phyloP scores from a whole-genome alignment of 1,140 invertebrate species.

The Alviniconcha marisindica region DNA sequence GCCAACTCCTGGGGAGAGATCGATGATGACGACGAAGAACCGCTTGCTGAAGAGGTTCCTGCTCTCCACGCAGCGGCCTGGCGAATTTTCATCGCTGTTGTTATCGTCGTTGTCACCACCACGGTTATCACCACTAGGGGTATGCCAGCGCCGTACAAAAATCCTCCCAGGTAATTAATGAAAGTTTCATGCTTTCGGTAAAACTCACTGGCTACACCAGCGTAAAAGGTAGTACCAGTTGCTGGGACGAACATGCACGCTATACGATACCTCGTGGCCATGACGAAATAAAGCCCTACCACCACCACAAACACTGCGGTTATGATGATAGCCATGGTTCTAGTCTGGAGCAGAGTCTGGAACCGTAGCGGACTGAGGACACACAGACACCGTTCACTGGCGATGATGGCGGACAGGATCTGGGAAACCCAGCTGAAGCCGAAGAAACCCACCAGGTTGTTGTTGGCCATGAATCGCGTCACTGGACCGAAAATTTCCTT shows the following conservation, averaged over 20 bases:
- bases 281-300: background rate
- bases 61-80: background rate
- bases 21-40: too few relatives aligned
- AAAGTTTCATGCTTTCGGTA: background rate
- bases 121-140: background rate
- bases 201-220: background rate
- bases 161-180: background rate
- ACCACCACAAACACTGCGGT: background rate
- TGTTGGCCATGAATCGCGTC: background rate
- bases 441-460: background rate
- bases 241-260: background rate
- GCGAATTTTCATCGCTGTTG: background rate
- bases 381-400: conserved; percentile 3
- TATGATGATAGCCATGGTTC: conserved; percentile 7
- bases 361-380: background rate
- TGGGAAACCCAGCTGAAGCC: background rate
- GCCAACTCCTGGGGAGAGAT: background rate
- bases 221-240: too few relatives aligned
- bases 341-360: background rate
- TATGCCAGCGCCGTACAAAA: background rate
- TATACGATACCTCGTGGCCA: background rate
- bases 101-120: background rate
- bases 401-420: background rate
- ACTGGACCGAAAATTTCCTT: background rate
- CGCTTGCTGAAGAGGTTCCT: background rate